Base-by-base conservation (phyloP, 2,888 invertebrate genomes). In the Tanypteryx hageni region DNA sequence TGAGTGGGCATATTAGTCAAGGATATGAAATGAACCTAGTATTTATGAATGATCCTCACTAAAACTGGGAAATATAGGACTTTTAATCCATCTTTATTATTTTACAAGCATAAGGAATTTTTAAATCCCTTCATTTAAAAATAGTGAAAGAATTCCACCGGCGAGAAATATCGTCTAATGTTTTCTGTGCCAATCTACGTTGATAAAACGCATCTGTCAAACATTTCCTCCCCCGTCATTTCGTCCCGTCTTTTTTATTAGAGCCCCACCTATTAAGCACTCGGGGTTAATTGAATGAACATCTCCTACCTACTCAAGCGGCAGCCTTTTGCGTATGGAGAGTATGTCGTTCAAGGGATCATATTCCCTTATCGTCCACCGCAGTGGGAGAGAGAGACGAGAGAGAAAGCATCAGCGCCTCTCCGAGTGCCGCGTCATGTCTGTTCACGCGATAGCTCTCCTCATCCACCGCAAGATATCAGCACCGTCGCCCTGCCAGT, bases 201-300 rank as follows among this genome's bases (percentile, higher is more conserved):
- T 76, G 27, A 76, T 76, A 76, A 76, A 76, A 76, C 76, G 27
- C 22, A 76, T 76, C 76, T 76, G 76, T 76, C 76, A 76, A 22
- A 22, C n/a, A 16, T 68, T 68, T 18, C 22, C 76, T 22, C 22
- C 86, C 31, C 61, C 89, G 8, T 56, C 83, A 3, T n/a, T 64
- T n/a, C 64, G 31, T 27, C 31, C 61, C 59, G 0, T 14, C 89
- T 31, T 44, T 76, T 27, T 76, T 27, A 76, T 89, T 44, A 64
- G 27, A 44, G 44, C 64, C 27, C 68, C 44, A n/a, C 83, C 83
- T 56, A 64, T 86, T 61, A 64, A 61, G 61, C 86, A 89, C 89
- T 89, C 56, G 3, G 89, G 64, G 64, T 64, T 89, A 89, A 89
- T 89, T 89, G 89, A 89, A 64, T 89, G 89, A 89, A 76, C 22